These are phyloP conservation scores for Callocephalon fimbriatum DNA, from an alignment of 2,113 vertebrate genomes.

Conservation along the genomic window DNA sequence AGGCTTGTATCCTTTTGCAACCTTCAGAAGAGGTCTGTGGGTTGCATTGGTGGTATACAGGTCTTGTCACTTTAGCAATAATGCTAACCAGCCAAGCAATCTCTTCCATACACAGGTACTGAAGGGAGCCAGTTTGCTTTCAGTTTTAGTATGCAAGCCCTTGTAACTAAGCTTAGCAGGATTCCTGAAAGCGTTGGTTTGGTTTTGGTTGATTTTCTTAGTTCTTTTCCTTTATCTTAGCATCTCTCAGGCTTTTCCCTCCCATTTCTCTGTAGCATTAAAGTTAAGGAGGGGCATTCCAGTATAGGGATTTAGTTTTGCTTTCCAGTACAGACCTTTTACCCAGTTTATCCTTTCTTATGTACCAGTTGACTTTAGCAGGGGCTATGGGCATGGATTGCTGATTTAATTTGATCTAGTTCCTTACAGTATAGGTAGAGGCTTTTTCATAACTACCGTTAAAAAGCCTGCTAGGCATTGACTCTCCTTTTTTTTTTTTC, in stretches of 20 bases:
- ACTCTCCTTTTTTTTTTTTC: not conserved
- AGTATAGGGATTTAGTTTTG: not conserved
- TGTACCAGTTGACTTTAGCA: not conserved
- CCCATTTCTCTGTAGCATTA: not conserved
- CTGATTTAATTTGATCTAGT: conserved; percentile 32
- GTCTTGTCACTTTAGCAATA: not conserved
- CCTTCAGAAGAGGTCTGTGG: not conserved
- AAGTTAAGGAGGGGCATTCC: not conserved
- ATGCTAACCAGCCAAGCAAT: not conserved
- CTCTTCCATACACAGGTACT: not conserved
- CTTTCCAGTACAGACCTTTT: not conserved
- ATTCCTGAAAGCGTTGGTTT: not conserved
- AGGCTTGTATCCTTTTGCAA: not conserved
- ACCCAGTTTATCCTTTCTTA: not conserved
- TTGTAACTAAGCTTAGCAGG: not conserved
- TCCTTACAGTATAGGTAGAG: not conserved
- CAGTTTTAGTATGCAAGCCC: not conserved
- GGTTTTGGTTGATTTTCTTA: not conserved
- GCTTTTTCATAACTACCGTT: conserved; percentile 15
- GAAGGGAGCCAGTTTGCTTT: not conserved
- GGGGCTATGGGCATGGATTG: not conserved
- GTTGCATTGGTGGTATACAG: not conserved
- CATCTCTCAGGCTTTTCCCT: not conserved
- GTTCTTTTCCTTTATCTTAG: not conserved
- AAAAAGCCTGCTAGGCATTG: not conserved